Conservation (phyloP, 2,888 invertebrate species). For the Latrodectus elegans region DNA sequence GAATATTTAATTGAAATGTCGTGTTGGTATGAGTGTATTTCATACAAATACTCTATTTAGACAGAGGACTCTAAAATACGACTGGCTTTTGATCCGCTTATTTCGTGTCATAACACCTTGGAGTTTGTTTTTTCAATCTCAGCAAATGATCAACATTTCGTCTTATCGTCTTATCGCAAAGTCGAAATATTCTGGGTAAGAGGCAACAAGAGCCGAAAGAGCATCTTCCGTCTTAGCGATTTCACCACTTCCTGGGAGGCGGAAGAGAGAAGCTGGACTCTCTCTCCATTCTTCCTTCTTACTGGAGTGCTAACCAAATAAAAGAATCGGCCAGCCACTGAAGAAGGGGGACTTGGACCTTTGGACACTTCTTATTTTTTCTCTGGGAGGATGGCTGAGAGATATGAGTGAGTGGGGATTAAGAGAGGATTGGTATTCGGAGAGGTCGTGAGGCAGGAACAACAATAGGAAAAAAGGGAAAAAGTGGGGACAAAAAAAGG, state of each 20-base stretch:
- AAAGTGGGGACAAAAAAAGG: conserved; percentile 1
- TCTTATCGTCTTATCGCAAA: neutral
- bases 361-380: neutral
- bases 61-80: too few relatives aligned
- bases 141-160: too few relatives aligned
- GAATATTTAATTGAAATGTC: too few relatives aligned
- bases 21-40: too few relatives aligned
- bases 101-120: too few relatives aligned
- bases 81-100: too few relatives aligned
- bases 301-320: conserved; percentile 58
- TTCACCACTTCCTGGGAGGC: neutral
- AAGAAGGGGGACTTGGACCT: neutral
- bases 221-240: neutral
- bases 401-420: conserved; percentile 63
- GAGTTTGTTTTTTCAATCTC: too few relatives aligned
- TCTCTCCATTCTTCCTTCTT: neutral
- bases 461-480: conserved; percentile 29
- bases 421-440: conserved; percentile 54
- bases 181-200: neutral
- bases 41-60: too few relatives aligned
- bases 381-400: conserved; percentile 1
- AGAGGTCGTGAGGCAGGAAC: conserved; percentile 49
- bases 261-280: neutral
- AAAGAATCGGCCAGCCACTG: conserved; percentile 14
- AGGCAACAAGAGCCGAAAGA: neutral